These are phyloP conservation scores for Cactoblastis cactorum DNA, from an alignment of 2,888 invertebrate species.

Conservation along the genomic window DNA sequence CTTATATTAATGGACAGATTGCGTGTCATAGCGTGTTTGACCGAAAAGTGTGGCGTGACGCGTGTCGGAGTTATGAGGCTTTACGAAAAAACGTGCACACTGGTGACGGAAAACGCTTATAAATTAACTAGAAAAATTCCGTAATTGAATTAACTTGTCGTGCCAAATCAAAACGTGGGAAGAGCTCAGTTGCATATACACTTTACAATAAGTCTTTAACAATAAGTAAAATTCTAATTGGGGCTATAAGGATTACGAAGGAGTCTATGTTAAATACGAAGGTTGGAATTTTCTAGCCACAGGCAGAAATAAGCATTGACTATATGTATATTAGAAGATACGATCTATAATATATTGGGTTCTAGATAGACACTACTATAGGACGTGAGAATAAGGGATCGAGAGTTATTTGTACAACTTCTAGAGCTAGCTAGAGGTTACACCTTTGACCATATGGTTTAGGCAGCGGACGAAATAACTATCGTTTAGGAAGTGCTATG, in stretches of 20 bases:
- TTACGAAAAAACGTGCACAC: not conserved
- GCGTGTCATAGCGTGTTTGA: constrained; percentile 62
- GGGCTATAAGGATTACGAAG: not conserved
- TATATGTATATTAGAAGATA: constrained; percentile 27
- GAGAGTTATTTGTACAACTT: constrained; percentile 65
- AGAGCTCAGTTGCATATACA: not conserved
- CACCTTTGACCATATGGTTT: not conserved
- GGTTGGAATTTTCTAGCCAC: not conserved
- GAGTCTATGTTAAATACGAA: not conserved
- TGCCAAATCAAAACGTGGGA: not conserved
- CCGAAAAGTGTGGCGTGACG: constrained; percentile 44
- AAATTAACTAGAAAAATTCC: not conserved
- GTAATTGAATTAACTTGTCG: not conserved
- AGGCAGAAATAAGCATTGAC: constrained; percentile 1
- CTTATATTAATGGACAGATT: constrained; percentile 77
- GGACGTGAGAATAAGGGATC: constrained; percentile 77
- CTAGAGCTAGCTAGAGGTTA: constrained; percentile 49
- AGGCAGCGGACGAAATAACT: no score
- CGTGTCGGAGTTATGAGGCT: constrained; percentile 20
- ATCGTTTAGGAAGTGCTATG: not conserved
- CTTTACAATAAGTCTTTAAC: not conserved
- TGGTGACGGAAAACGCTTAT: not conserved
- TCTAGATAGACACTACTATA: constrained; percentile 58
- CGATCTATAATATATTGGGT: constrained; percentile 36
- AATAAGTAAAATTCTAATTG: not conserved